These are phyloP conservation scores for Australoheros facetus DNA, from an alignment of 2,797 vertebrate species.

Conservation along the genomic window DNA sequence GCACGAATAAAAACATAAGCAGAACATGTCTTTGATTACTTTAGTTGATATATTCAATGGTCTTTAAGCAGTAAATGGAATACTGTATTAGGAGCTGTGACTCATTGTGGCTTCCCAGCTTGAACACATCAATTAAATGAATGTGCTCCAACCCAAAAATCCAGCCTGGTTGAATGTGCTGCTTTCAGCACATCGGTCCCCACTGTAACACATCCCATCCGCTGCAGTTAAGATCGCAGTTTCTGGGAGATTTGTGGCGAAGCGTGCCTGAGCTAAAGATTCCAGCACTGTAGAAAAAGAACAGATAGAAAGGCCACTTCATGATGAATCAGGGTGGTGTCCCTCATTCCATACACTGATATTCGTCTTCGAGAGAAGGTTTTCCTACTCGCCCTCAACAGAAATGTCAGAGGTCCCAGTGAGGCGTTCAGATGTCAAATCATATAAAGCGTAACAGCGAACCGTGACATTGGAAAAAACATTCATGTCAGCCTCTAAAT, in stretches of 20 bases:
- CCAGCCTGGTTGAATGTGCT: conserved; percentile 26
- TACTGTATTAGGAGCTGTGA: conserved; percentile 33
- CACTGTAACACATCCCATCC: conserved; percentile 25
- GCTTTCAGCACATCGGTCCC: conserved; percentile 30
- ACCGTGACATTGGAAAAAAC: not conserved
- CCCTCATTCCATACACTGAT: conserved; percentile 8
- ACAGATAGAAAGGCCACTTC: not conserved
- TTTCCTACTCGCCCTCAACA: not conserved
- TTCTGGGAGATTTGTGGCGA: conserved; percentile 13
- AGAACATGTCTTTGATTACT: conserved; percentile 13
- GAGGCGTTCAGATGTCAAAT: not conserved
- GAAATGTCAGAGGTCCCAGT: not conserved
- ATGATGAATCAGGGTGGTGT: conserved; percentile 25
- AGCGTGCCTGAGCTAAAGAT: conserved; percentile 11
- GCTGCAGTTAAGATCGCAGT: conserved; percentile 17
- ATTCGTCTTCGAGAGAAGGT: not conserved
- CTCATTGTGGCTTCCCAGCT: conserved; percentile 53
- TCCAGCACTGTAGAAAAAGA: conserved; percentile 20
- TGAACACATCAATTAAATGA: conserved; percentile 33
- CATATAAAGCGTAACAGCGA: not conserved
- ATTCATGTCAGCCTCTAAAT: not conserved
- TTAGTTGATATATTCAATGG: conserved; percentile 3
- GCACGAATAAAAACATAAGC: not conserved
- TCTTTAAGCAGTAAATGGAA: conserved; percentile 23
- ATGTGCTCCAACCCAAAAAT: conserved; percentile 22